Evolutionary conservation across 2,888 invertebrate genomes (phyloP), one percentile per base, ranked within the genome.

Genomic region (Ptilodon capucinus): DNA sequence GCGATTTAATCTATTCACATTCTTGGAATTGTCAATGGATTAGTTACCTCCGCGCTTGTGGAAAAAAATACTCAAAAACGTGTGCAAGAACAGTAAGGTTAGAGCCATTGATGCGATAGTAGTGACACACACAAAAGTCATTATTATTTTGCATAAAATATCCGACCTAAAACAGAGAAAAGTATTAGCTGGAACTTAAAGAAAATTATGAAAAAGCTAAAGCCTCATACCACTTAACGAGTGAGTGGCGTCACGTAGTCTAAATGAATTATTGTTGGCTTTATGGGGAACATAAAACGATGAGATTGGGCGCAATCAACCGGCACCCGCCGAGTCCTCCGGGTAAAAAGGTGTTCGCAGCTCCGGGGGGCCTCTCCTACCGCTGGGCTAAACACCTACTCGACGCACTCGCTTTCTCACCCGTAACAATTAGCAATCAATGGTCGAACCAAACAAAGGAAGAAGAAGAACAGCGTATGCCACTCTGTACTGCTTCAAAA

Each of bases 251-350:
- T 89, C 90, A 90, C 89, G 88, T 90, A 83, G 84, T 85, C 87
- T 89, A 90, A 89, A 91, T 91, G 90, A 90, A 89, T 90, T 86
- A 90, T 90, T 89, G 88, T 89, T 86, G 89, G 89, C 86, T 89
- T 91, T 90, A 89, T 89, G 86, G 79, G 77, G 86, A 84, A 84
- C 81, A 87, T 89, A 88, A 89, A 88, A 85, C 86, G 90, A 88
- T 87, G 89, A 88, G 86, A 85, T 86, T 87, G 86, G 84, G 89
- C 83, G 90, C 90, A 91, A 91, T 91, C 90, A 90, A 77, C 79
- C 84, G 86, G 83, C 89, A 84, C 91, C 90, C 88, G 90, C 79
- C 71, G 90, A 71, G 89, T 78, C 76, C 75, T 65, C 78, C 78
- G 68, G 81, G 87, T 87, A 88, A 89, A 87, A 89, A 89, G 89